phyloP scores from a whole-genome alignment of 2,797 vertebrate genomes.

The Megalops cyprinoides region DNA sequence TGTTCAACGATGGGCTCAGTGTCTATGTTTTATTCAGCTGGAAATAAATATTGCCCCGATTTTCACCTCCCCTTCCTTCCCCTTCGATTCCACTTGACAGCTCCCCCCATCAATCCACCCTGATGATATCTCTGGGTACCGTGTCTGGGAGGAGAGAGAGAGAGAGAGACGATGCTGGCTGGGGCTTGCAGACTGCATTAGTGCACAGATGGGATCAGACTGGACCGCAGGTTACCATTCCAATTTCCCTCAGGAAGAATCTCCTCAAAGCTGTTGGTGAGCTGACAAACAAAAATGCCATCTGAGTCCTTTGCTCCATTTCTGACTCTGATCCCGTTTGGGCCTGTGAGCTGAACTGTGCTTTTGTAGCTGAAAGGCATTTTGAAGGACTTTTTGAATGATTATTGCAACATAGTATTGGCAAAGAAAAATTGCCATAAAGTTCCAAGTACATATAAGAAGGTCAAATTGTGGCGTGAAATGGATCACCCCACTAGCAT shows the following conservation, averaged over 20 bases:
- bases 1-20: background rate
- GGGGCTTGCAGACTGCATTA: background rate
- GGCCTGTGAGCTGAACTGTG: background rate
- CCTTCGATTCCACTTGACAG: conserved; percentile 5
- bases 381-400: background rate
- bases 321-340: background rate
- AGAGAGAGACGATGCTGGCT: background rate
- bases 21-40: conserved; percentile 8
- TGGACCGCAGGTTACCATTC: conserved; percentile 8
- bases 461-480: background rate
- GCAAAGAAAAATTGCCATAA: background rate
- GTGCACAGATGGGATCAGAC: conserved; percentile 3
- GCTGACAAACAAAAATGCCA: background rate
- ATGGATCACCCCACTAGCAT: too few relatives aligned
- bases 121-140: background rate
- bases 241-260: background rate
- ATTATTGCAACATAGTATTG: background rate
- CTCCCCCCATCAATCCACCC: background rate
- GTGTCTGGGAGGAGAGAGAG: too few relatives aligned
- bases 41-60: background rate
- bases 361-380: background rate
- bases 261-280: background rate
- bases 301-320: background rate
- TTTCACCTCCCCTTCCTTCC: background rate
- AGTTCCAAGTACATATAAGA: background rate